Percentiles rank a stretch among this genome's conserved stretches.
Conservation (phyloP, 2,113 vertebrate genomes). For the Tinamus guttatus region DNA sequence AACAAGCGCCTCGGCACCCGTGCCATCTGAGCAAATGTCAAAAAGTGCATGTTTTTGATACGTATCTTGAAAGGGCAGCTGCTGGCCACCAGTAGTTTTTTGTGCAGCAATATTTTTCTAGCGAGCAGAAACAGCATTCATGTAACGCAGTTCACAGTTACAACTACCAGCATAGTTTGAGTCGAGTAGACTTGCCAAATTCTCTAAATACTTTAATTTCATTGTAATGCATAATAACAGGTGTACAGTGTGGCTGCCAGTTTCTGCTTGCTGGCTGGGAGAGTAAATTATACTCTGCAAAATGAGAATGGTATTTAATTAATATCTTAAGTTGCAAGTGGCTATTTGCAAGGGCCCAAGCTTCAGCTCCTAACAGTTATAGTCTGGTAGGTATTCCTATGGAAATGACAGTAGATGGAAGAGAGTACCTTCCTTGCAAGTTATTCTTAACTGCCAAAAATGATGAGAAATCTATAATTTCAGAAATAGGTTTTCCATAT, state of each 20-base stretch:
- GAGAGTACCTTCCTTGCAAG: background rate
- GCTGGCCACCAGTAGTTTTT: constrained; percentile 43
- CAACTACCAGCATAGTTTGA: constrained; percentile 60
- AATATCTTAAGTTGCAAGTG: constrained; percentile 34
- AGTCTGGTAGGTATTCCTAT: background rate
- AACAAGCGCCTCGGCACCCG: background rate
- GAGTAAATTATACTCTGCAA: constrained; percentile 61
- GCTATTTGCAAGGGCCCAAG: background rate
- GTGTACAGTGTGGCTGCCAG: constrained; percentile 67
- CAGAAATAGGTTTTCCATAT: background rate
- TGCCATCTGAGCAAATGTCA: constrained; percentile 63
- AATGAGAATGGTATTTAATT: constrained; percentile 58
- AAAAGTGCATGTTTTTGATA: constrained; percentile 67
- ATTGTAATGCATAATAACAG: constrained; percentile 81
- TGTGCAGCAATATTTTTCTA: constrained; percentile 45
- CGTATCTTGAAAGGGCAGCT: constrained; percentile 67
- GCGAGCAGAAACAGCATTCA: constrained; percentile 39
- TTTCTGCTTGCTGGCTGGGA: constrained; percentile 40
- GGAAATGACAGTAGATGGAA: background rate
- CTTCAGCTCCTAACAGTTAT: background rate
- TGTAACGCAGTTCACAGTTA: constrained; percentile 52
- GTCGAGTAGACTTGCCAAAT: constrained; percentile 75
- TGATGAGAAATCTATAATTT: background rate
- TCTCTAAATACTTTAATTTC: constrained; percentile 81
- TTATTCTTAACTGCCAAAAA: background rate